Evolutionary conservation across 2,113 vertebrate genomes (phyloP), one percentile per base, ranked within the genome.

Genomic region (Boleophthalmus pectinirostris): DNA sequence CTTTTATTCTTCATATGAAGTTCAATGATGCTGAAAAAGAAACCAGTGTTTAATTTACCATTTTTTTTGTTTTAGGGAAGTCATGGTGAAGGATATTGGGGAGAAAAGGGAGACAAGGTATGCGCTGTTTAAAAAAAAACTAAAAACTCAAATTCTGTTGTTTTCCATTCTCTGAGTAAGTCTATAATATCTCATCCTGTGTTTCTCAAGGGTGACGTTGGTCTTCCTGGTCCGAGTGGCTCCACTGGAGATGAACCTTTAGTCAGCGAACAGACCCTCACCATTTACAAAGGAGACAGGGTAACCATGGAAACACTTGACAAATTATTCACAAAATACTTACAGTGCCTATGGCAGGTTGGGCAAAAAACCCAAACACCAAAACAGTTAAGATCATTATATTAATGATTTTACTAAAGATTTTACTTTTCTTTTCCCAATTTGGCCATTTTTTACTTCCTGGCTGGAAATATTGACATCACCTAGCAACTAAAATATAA

Each of bases 101-200:
- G 96, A 91, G 96, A 97, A 67, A 95, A 90, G 93, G 97, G 96
- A 93, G 94, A 93, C 86, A 98, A 96, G 94, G 96, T 96, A 94
- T 47, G 79, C 24, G 51, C 46, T 33, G 3, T 64, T 64, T 11
- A n/a, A 38, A 18, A 38, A 11, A 38, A 11, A 18, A 15, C 20
- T 1, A 8, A 21, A 21, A 18, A 20, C 16, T 1, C 15, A 20
- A 51, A 51, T 20, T 16, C 5, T 18, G 16, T 18, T 20, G 5
- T 10, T 51, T 18, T 20, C 3, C 4, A 7, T 51, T 3, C 49
- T 15, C 49, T 51, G 38, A 43, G 29, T 29, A 29, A 29, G 38
- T 51, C 15, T 51, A 18, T 90, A 83, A 84, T 38, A 6, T 71
- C 84, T 72, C 92, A 78, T 90, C 87, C 85, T 89, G 57, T 87